Base-by-base conservation (phyloP, 35 echinoderm and acorn worm species). In the Acanthaster planci region DNA sequence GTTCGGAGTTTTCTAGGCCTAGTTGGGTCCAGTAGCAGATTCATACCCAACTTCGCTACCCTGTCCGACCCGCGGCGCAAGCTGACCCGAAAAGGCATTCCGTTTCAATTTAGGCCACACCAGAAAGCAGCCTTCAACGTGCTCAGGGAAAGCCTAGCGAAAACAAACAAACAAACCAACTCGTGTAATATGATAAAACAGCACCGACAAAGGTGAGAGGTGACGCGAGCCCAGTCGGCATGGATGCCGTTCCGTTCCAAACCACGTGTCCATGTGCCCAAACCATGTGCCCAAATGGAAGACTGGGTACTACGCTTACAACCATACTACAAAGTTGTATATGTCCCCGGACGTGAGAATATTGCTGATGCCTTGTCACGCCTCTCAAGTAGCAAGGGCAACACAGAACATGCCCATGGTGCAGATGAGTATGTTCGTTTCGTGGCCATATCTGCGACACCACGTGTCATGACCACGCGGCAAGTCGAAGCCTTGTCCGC, bases 21-120 rank as follows among this genome's bases (percentile, higher is more conserved):
- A 39, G 86, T 93, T 35, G 23, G 85, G 27, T 89, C 56, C 53
- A 83, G 87, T 47, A 51, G 56, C 39, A 82, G 87, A 89, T 88
- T 92, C 80, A 84, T 92, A 39, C 80, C 85, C 36, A 56, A 93
- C 77, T 84, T 93, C 1, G 91, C 91, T 10, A 93, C 86, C 60
- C 40, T 83, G 58, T 58, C 86, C 32, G 86, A 93, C 40, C 91
- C 86, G 8, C 64, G 88, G 19, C 77, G 81, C 22, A 83, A 81
- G 76, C 52, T 84, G 18, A 93, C 91, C 42, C 84, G 80, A 37
- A 79, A 93, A 30, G 55, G 59, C 35, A 80, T 42, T 77, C 44
- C 58, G 8, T 92, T 84, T 78, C 32, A 81, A 34, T 92, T 81
- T 58, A 72, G 91, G 8, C 22, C 8, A 30, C 40, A 88, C 36